Evolutionary conservation across 1,140 invertebrate genomes (phyloP), one percentile per base, ranked within the genome.

Genomic region (Mizuhopecten yessoensis): DNA sequence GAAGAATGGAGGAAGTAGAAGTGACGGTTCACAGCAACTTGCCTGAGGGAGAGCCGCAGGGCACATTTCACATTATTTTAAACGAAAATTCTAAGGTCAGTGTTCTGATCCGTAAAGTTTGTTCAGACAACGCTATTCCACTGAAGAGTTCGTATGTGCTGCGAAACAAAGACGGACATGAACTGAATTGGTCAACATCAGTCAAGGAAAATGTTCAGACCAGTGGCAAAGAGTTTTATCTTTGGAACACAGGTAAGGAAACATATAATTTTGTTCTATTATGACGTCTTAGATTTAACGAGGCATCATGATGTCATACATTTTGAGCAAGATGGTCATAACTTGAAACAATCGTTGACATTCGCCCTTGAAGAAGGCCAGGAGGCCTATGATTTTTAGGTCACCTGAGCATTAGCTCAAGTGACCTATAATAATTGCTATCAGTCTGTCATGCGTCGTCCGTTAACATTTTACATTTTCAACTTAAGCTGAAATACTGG

Each of bases 201-300:
- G 75, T 96, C 0, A 34, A 49, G 20, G 86, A 93, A 0, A 88
- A 49, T 88, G 88, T 91, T 11, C 86, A 96, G 9, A 88, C 92
- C 57, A 93, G 94, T 92, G 96, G 94, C 13, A 92, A 93, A 34
- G 49, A 93, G 20, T 89, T 96, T 15, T 93, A 93, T 57, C 93
- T 96, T 42, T 93, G 91, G 15, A 92, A 90, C 36, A 90, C 86
- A 93, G 93, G 96, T 95, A 95, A 87, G 91, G 20, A 49, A 49
- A 49, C 20, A 9, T 17, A 20, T 49, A 49, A n/a, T n/a, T n/a
- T n/a, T n/a, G n/a, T n/a, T n/a, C n/a, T n/a, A n/a, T n/a, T n/a
- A n/a, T n/a, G n/a, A n/a, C n/a, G n/a, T n/a, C n/a, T n/a, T n/a
- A n/a, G n/a, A n/a, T n/a, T n/a, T n/a, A n/a, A n/a, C n/a, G n/a